Evolutionary conservation across 2,797 vertebrate genomes (phyloP), one percentile per base, ranked within the genome.

Genomic region (Sebastes kiyomatsui): DNA sequence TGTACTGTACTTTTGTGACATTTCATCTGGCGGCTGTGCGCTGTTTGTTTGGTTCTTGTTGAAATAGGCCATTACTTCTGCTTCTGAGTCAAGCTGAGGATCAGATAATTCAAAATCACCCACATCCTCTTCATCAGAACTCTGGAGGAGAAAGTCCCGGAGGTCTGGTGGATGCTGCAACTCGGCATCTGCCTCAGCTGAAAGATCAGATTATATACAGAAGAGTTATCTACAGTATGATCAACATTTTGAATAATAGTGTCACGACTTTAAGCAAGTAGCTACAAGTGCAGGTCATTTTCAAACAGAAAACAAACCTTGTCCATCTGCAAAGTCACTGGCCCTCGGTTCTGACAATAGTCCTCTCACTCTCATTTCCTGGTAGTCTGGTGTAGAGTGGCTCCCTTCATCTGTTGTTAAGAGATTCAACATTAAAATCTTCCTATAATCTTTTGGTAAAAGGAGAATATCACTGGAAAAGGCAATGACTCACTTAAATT

Each of bases 131-230:
- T 90, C 91, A 68, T 96, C 95, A 20, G 94, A 94, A 79, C 83
- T 92, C 79, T 92, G 93, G 18, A 93, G 92, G 9, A 97, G 95
- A 71, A 96, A 96, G 70, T 96, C 87, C 10, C 7, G 77, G 49
- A 96, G 81, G 30, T 93, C 93, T 79, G 88, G 73, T 20, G 85
- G 67, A 72, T 87, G 78, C 81, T 93, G 92, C 68, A 82, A 77
- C 70, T 94, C 94, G 59, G 77, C 46, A 33, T 90, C 92, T 23
- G 67, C 71, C 30, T 80, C 90, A 69, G 56, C 88, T 85, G 56
- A 72, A 82, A 83, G 23, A 81, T 61, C 2, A 67, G 16, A 75
- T 65, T 27, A 72, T 2, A 58, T 16, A 23, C 6, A 67, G 16
- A 27, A 0, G 1, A 35, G 27, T 64, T 20, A 64, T 42, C 5